phyloP scores from a whole-genome alignment of 2,888 invertebrate species.

The Nephrotoma guestfalica region DNA sequence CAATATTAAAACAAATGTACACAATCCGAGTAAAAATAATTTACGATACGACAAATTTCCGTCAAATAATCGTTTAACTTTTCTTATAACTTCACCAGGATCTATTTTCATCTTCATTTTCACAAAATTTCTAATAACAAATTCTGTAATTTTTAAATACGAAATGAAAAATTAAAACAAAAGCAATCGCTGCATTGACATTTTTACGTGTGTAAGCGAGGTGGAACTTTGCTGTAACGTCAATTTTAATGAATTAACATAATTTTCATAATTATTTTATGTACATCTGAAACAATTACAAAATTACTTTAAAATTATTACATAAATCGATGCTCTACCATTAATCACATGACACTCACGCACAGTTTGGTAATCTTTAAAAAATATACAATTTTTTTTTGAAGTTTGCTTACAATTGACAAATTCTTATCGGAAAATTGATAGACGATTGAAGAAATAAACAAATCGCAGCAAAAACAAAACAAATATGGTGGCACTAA shows the following conservation, averaged over 20 bases:
- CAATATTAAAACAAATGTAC: conserved; percentile 41
- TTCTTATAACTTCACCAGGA: conserved; percentile 24
- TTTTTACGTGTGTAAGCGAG: background rate
- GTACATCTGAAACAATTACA: background rate
- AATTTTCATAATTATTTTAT: background rate
- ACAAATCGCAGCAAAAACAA: background rate
- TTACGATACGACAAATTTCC: conserved; percentile 28
- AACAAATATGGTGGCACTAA: background rate
- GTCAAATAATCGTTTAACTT: conserved; percentile 25
- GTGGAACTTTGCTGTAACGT: background rate
- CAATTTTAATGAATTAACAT: background rate
- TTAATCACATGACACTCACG: background rate
- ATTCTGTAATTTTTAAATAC: background rate
- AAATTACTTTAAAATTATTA: background rate
- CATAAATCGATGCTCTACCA: background rate
- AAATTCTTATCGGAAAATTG: background rate
- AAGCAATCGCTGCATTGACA: background rate
- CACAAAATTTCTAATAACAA: background rate
- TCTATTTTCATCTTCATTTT: conserved; percentile 26
- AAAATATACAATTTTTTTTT: background rate
- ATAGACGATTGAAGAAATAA: background rate
- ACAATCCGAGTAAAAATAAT: conserved; percentile 31
- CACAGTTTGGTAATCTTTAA: background rate
- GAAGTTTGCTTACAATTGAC: background rate
- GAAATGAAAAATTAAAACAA: background rate